Evolutionary conservation across 2,113 vertebrate species (phyloP).

Genomic region (Astatotilapia flaviijosephi): DNA sequence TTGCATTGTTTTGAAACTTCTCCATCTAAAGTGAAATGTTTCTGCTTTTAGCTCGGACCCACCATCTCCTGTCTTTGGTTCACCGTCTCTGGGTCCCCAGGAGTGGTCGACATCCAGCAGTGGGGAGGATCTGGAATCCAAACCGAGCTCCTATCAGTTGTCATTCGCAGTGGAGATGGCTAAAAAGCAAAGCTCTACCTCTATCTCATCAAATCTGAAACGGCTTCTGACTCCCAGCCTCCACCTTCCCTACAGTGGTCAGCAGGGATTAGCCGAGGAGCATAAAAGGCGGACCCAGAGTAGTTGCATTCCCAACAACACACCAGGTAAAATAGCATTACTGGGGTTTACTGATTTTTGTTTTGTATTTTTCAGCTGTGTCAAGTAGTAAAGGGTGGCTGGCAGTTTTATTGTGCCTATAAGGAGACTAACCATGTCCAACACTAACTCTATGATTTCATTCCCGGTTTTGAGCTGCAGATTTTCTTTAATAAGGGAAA

Average conservation of each 20-base stretch:
- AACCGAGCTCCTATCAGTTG: background rate
- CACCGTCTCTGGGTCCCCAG: background rate
- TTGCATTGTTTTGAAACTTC: background rate
- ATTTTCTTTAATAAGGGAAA: background rate
- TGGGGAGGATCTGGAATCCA: background rate
- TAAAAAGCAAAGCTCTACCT: background rate
- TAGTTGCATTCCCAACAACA: background rate
- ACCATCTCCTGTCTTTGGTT: background rate
- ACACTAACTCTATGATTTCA: background rate
- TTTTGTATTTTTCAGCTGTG: background rate
- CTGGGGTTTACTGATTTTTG: background rate
- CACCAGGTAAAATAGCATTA: background rate
- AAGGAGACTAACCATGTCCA: background rate
- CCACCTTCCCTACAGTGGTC: background rate
- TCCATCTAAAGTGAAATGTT: background rate
- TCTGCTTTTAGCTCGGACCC: background rate
- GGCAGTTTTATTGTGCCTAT: background rate
- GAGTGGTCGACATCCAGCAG: background rate
- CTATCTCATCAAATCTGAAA: background rate
- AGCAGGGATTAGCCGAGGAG: background rate
- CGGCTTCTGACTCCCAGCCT: background rate
- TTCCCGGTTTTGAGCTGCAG: rapidly evolving
- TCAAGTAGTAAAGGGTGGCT: background rate
- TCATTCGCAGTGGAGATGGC: background rate
- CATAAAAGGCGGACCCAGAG: background rate